phyloP scores from a whole-genome alignment of 2,797 vertebrate genomes.

The Etheostoma perlongum region DNA sequence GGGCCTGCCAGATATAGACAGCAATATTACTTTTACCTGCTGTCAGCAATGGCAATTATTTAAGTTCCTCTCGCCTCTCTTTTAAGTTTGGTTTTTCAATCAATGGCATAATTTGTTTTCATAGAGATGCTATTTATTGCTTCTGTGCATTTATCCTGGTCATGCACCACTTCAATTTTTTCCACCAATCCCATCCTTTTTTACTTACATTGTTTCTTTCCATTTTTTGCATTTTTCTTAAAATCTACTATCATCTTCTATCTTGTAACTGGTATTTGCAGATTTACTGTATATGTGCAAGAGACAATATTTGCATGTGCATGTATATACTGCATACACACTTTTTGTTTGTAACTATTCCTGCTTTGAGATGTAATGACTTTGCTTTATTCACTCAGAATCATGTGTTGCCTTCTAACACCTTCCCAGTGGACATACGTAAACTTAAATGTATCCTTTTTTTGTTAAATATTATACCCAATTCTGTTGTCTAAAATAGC shows the following conservation, averaged over 20 bases:
- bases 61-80: conserved; percentile 62
- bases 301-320: background rate
- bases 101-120: conserved; percentile 75
- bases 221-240: background rate
- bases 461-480: background rate
- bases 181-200: background rate
- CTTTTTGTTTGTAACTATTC: conserved; percentile 15
- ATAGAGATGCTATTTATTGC: conserved; percentile 62
- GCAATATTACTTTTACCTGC: conserved; percentile 72
- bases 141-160: conserved; percentile 47
- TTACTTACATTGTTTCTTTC: background rate
- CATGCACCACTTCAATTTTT: conserved; percentile 47
- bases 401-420: conserved; percentile 69
- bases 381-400: conserved; percentile 61
- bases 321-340: background rate
- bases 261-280: background rate
- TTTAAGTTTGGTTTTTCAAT: conserved; percentile 77
- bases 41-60: conserved; percentile 71
- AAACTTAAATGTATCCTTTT: conserved; percentile 92
- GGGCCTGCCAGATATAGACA: conserved; percentile 70
- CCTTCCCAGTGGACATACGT: conserved; percentile 77
- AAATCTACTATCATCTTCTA: background rate
- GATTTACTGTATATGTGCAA: background rate
- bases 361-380: conserved; percentile 14
- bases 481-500: conserved; percentile 4